Conservation (phyloP, 2,113 vertebrate genomes). For the Perca fluviatilis region DNA sequence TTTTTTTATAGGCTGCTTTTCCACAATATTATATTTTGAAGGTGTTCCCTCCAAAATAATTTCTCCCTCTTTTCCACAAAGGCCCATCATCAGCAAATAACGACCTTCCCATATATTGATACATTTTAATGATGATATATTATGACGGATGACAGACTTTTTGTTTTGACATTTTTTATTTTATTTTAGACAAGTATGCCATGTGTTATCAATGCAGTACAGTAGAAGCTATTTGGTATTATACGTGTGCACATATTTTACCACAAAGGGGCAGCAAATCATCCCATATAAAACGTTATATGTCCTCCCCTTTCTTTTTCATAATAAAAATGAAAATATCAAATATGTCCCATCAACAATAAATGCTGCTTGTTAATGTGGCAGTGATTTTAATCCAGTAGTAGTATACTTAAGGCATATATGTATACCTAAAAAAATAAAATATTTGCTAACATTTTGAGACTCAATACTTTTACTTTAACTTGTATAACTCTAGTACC, state of each 20-base stretch:
- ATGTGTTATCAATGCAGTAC: not conserved
- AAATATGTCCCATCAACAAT: not conserved
- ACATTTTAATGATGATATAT: not conserved
- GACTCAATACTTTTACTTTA: not conserved
- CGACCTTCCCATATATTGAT: too few relatives aligned
- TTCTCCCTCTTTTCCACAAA: too few relatives aligned
- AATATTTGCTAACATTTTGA: not conserved
- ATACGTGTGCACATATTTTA: not conserved
- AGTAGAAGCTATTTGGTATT: not conserved
- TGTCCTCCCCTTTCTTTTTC: not conserved
- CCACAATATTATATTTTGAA: not conserved
- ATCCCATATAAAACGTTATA: not conserved
- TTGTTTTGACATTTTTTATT: not conserved
- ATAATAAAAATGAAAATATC: too few relatives aligned
- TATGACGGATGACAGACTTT: not conserved
- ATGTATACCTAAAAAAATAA: too few relatives aligned
- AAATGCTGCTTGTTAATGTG: too few relatives aligned
- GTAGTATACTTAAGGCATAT: too few relatives aligned
- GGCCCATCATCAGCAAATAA: too few relatives aligned
- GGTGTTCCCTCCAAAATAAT: too few relatives aligned
- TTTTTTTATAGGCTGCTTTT: not conserved
- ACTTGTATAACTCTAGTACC: not conserved
- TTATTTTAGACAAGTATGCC: too few relatives aligned
- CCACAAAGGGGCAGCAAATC: constrained; percentile 71
- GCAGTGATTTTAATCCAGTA: not conserved